Evolutionary conservation across 2,113 vertebrate species (phyloP).

Genomic region (Cathartes aura): DNA sequence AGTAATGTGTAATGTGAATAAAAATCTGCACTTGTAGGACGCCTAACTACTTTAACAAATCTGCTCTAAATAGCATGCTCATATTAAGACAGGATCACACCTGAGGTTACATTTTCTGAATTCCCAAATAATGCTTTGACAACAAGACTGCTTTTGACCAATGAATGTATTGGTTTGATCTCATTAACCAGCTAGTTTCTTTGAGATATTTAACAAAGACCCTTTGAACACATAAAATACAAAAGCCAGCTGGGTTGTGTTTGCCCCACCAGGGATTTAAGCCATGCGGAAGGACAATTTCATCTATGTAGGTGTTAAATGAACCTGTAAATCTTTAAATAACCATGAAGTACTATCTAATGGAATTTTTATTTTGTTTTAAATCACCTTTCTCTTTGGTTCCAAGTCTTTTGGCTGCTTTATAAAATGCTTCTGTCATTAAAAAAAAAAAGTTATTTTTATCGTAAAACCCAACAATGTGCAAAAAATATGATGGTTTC

Average conservation of each 20-base stretch:
- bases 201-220: neutral
- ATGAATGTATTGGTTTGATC: neutral
- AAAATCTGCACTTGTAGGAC: neutral
- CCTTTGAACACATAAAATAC: neutral
- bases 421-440: neutral
- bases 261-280: neutral
- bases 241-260: neutral
- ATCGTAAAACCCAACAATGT: fast-evolving
- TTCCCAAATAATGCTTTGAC: neutral
- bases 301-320: neutral
- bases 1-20: neutral
- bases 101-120: neutral
- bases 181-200: neutral
- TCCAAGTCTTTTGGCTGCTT: neutral
- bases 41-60: too few relatives aligned
- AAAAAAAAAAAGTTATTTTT: neutral
- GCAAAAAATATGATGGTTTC: neutral
- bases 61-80: neutral
- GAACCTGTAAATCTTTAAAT: neutral
- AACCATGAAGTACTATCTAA: neutral
- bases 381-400: neutral
- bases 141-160: neutral
- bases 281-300: neutral
- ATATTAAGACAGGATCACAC: neutral
- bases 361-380: neutral